Evolutionary conservation across 2,113 vertebrate genomes (phyloP).

Genomic region (Uropsilus gracilis): DNA sequence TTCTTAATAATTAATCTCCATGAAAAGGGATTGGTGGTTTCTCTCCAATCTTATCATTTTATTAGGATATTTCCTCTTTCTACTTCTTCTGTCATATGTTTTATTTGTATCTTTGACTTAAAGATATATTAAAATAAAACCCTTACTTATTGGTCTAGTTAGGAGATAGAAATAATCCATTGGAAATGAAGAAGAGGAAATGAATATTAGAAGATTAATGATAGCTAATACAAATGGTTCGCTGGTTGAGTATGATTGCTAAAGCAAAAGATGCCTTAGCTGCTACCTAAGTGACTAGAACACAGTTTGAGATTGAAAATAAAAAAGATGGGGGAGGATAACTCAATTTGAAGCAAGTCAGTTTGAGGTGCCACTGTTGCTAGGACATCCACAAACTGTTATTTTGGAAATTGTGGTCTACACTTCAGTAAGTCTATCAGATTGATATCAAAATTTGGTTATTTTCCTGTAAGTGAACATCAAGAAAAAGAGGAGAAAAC

Average conservation of each 20-base stretch:
- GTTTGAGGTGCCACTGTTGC: background rate
- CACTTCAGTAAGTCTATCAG: background rate
- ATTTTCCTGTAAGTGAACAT: background rate
- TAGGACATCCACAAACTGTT: background rate
- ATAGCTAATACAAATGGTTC: background rate
- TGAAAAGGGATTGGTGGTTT: too few species aligned
- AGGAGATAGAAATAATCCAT: too few species aligned
- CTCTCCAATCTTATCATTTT: too few species aligned
- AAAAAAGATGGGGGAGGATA: background rate
- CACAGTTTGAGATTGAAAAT: background rate
- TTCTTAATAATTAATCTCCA: too few species aligned
- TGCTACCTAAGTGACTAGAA: background rate
- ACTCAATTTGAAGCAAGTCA: background rate
- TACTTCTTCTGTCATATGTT: too few species aligned
- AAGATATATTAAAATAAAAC: background rate
- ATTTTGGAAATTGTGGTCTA: background rate
- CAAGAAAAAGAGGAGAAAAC: background rate
- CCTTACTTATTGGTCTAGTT: background rate
- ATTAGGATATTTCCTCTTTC: too few species aligned
- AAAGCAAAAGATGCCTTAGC: background rate
- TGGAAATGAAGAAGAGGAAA: background rate
- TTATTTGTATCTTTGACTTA: background rate
- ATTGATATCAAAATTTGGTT: background rate
- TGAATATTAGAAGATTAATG: background rate
- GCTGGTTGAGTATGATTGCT: accelerated